Evolutionary conservation across 2,113 vertebrate species (phyloP).

Genomic region (Oreocharis arfaki): DNA sequence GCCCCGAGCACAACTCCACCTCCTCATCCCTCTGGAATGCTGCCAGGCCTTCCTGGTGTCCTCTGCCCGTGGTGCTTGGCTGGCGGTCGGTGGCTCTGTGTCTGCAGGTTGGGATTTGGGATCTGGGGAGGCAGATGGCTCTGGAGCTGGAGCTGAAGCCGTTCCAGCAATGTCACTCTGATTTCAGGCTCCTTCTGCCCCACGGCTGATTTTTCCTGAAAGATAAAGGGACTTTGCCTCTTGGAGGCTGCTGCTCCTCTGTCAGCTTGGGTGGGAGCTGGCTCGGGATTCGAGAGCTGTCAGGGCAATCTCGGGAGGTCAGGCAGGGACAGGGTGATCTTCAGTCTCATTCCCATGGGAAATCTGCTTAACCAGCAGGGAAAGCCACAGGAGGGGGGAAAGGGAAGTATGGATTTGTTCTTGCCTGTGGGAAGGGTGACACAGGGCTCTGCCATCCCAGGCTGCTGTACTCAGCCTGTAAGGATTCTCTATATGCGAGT

Average conservation of each 20-base stretch:
- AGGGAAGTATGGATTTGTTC: neutral
- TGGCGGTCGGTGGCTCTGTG: neutral
- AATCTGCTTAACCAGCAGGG: neutral
- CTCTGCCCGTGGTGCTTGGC: neutral
- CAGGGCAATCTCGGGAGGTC: neutral
- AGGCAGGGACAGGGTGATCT: neutral
- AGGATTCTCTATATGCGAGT: neutral
- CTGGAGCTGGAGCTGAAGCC: neutral
- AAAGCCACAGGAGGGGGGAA: neutral
- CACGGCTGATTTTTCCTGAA: neutral
- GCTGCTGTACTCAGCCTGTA: neutral
- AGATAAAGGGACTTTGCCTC: neutral
- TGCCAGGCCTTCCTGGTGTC: neutral
- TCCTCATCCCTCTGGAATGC: neutral
- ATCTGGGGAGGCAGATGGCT: constrained; percentile 20
- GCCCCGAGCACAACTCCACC: neutral
- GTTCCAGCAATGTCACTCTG: constrained; percentile 21
- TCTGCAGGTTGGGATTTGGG: neutral
- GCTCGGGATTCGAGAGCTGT: neutral
- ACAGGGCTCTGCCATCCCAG: neutral
- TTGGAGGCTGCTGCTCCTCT: neutral
- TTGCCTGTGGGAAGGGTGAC: neutral
- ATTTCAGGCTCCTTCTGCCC: neutral
- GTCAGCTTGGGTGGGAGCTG: neutral
- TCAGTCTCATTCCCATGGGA: neutral